Base-by-base conservation (phyloP, 2,113 vertebrate species). In the Toxotes chatareus region DNA sequence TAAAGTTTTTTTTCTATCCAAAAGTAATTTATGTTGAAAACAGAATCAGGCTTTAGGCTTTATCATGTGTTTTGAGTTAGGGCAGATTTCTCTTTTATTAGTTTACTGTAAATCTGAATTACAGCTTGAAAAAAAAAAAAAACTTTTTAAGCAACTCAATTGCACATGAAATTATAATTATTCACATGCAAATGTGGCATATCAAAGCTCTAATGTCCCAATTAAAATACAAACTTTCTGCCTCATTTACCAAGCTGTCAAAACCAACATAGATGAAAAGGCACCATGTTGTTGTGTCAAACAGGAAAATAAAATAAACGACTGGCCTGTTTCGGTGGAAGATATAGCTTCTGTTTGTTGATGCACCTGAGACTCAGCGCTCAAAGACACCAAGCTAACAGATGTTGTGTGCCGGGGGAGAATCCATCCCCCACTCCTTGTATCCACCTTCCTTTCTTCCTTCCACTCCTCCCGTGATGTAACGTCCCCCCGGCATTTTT, bases 401-500 rank as follows among this genome's bases (percentile, higher is more conserved):
- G 91, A 90, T 92, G 93, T 87, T 91, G 71, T 75, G 77, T 51
- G 80, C 67, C 36, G 51, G 55, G 86, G 82, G 88, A 88, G 10
- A 62, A 65, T 31, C 74, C 73, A 59, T 19, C 79, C 66, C 84
- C 40, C 56, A 55, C 42, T 40, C 53, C 7, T 70, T 42, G 4
- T 46, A 66, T n/a, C 11, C 53, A 60, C 63, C 31, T 53, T 68
- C 32, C 46, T 76, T 55, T 42, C 66, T 32, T 85, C 36, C 73
- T 73, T 84, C 65, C n/a, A 38, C 74, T 72, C 61, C n/a, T 86
- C 31, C 53, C 19, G 2, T 88, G 86, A 90, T 89, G 85, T 74
- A 76, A 84, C 23, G 73, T 85, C 81, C 92, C 89, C 27, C 73
- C 66, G 74, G 84, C 81, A 69, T 76, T 84, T 65, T 84, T 79